phyloP scores from a whole-genome alignment of 2,797 vertebrate genomes.

The Notolepis coatsorum region DNA sequence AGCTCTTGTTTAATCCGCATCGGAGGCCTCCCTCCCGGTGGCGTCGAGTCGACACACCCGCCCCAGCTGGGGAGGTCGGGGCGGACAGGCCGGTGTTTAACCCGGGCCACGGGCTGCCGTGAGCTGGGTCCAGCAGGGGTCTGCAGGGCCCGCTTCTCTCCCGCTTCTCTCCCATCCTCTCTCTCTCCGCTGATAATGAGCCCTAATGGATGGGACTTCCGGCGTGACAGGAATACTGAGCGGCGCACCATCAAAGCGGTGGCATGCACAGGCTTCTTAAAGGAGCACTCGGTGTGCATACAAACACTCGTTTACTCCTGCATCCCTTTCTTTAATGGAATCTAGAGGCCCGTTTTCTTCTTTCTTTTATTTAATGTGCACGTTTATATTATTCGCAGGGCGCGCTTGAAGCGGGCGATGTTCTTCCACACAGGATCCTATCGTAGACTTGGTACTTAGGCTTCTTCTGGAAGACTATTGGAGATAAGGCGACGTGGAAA shows the following conservation, averaged over 20 bases:
- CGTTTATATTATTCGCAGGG: neutral
- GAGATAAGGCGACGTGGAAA: neutral
- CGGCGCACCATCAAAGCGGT: conserved; percentile 66
- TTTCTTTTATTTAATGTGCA: conserved; percentile 16
- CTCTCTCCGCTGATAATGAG: conserved; percentile 67
- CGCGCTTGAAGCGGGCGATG: neutral
- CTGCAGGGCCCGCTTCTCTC: conserved; percentile 54
- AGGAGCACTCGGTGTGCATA: conserved; percentile 59
- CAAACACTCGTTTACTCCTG: conserved; percentile 56
- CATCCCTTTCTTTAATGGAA: conserved; percentile 41
- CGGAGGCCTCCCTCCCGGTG: conserved; percentile 13
- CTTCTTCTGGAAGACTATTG: neutral
- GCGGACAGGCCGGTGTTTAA: conserved; percentile 59
- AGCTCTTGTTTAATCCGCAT: conserved; percentile 15
- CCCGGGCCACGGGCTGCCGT: conserved; percentile 47
- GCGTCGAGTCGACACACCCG: conserved; percentile 57
- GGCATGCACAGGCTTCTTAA: conserved; percentile 42
- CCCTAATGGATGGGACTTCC: conserved; percentile 72
- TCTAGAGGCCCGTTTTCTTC: conserved; percentile 10
- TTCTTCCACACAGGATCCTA: neutral
- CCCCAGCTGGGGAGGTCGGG: conserved; percentile 36
- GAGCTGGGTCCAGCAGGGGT: conserved; percentile 32
- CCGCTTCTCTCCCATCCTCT: conserved; percentile 51
- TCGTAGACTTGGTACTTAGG: neutral
- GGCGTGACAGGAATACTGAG: conserved; percentile 71